These are phyloP conservation scores for Globicephala melas DNA, from an alignment of 2,113 vertebrate species.

Conservation along the genomic window DNA sequence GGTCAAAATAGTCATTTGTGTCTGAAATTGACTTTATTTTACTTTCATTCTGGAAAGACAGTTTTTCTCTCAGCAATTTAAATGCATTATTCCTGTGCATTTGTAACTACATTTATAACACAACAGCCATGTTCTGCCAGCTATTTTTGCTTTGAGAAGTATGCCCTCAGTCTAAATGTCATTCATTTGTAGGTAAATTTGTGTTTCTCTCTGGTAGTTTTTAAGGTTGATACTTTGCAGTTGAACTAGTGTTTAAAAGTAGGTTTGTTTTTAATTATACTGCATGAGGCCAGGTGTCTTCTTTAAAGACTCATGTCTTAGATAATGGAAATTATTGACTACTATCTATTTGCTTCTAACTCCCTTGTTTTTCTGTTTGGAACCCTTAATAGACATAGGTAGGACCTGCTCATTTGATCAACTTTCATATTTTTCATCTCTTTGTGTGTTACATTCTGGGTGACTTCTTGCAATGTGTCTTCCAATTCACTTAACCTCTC, in stretches of 20 bases:
- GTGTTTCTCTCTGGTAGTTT: neutral
- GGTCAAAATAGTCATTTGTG: neutral
- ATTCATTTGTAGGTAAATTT: neutral
- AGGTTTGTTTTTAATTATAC: neutral
- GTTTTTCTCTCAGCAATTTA: neutral
- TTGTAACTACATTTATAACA: neutral
- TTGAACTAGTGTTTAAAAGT: neutral
- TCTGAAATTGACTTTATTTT: neutral
- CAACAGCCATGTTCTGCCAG: neutral
- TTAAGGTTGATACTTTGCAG: neutral
- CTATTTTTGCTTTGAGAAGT: neutral
- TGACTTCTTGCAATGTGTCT: neutral
- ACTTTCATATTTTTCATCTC: neutral
- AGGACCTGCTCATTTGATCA: neutral
- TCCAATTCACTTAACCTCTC: neutral
- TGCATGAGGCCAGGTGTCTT: neutral
- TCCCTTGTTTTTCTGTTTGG: neutral
- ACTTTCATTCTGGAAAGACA: neutral
- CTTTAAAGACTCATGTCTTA: neutral
- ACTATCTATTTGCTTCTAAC: neutral
- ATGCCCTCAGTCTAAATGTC: neutral
- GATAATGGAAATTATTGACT: neutral
- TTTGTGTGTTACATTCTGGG: neutral
- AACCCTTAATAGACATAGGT: neutral
- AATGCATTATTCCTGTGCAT: neutral